Percentiles rank a stretch among this genome's conserved stretches.
These are phyloP conservation scores for Synergus umbraculus DNA, from an alignment of 2,888 invertebrate genomes.

Conservation along the genomic window DNA sequence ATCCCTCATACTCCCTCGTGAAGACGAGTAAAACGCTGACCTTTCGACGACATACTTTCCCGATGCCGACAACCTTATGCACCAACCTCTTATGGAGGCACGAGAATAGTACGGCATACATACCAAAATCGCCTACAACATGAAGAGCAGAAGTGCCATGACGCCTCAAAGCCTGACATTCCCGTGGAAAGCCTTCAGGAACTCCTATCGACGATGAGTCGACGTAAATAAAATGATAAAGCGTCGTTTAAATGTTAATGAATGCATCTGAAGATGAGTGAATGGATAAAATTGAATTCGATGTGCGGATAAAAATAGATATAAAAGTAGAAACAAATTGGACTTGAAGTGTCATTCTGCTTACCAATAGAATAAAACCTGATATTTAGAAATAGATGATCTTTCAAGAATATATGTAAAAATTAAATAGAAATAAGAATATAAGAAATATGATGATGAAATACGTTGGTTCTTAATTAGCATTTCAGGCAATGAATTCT, in stretches of 20 bases:
- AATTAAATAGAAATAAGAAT: too few relatives aligned
- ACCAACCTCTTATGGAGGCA: slow-evolving; percentile 46
- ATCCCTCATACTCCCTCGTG: slow-evolving; percentile 43
- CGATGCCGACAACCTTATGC: slow-evolving; percentile 56
- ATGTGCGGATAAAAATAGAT: not conserved
- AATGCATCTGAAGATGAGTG: slow-evolving; percentile 6
- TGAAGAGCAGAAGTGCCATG: slow-evolving; percentile 22
- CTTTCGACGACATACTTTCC: slow-evolving; percentile 73
- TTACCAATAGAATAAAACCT: not conserved
- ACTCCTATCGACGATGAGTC: slow-evolving; percentile 17
- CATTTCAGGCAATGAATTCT: too few relatives aligned
- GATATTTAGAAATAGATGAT: too few relatives aligned
- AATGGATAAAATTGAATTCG: not conserved
- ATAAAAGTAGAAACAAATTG: not conserved
- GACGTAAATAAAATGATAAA: slow-evolving; percentile 30
- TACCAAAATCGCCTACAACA: slow-evolving; percentile 8
- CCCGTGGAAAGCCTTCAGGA: slow-evolving; percentile 12
- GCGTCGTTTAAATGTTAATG: slow-evolving; percentile 28
- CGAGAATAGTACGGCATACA: slow-evolving; percentile 13
- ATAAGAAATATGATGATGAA: too few relatives aligned
- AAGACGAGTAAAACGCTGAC: slow-evolving; percentile 64
- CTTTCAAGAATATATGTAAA: too few relatives aligned
- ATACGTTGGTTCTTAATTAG: too few relatives aligned
- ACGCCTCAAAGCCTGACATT: slow-evolving; percentile 26
- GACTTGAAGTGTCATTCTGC: too few relatives aligned